Percentiles rank a stretch among this genome's conserved stretches.
Evolutionary conservation across 1,140 invertebrate genomes (phyloP).

Genomic region (Nasonia longicornis): DNA sequence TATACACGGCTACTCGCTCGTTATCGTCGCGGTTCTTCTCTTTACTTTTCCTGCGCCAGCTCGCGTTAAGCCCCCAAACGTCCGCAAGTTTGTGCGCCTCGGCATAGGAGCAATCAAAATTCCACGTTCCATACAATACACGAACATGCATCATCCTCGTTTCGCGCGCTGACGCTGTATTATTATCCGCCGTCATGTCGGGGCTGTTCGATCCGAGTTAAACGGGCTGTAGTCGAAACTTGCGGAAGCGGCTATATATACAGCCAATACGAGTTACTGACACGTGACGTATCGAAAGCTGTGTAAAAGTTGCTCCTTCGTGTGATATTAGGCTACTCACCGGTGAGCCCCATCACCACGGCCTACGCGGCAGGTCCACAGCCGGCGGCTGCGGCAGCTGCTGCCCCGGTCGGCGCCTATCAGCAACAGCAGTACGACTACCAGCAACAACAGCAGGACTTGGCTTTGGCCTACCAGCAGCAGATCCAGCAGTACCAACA

Average conservation of each 20-base stretch:
- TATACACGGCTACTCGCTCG: too few species aligned
- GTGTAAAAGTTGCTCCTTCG: conserved; percentile 34
- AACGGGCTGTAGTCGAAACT: too few species aligned
- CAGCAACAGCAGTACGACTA: conserved; percentile 26
- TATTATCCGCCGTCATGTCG: too few species aligned
- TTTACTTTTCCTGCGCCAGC: background rate
- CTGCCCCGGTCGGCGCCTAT: background rate
- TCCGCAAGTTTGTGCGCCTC: background rate
- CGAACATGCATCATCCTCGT: too few species aligned
- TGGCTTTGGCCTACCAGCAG: conserved; percentile 51
- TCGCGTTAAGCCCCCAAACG: background rate
- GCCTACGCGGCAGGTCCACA: conserved; percentile 23
- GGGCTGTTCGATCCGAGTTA: too few species aligned
- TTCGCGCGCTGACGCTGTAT: conserved; percentile 24
- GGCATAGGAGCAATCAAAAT: background rate
- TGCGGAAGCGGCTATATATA: too few species aligned
- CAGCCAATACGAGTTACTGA: too few species aligned
- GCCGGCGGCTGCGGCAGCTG: background rate
- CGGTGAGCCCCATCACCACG: background rate
- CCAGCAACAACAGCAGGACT: conserved; percentile 48
- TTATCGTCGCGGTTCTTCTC: too few species aligned
- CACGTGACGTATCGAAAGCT: conserved; percentile 1
- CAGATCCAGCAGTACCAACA: conserved; percentile 55
- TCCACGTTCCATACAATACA: too few species aligned
- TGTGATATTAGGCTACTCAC: background rate